phyloP scores from a whole-genome alignment of 2,113 vertebrate genomes.

The Brienomyrus longianalis region DNA sequence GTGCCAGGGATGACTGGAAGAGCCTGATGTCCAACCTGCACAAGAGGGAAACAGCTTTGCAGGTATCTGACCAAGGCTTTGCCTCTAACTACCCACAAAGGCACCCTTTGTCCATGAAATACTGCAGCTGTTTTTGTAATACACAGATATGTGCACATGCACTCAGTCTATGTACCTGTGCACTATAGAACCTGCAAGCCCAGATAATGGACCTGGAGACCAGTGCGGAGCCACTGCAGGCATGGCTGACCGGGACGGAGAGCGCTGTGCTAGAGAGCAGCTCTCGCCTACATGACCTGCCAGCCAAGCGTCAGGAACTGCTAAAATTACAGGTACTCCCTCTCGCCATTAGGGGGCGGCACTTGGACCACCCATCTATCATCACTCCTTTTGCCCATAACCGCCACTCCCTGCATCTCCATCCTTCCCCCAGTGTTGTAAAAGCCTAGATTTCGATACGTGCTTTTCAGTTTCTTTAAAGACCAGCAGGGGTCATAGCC shows the following conservation, averaged over 20 bases:
- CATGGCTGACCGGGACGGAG: conserved; percentile 81
- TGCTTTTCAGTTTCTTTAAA: not conserved
- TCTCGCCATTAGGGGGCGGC: not conserved
- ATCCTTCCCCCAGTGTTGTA: not conserved
- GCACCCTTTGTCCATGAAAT: not conserved
- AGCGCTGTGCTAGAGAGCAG: conserved; percentile 75
- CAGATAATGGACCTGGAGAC: conserved; percentile 93
- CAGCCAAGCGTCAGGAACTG: conserved; percentile 83
- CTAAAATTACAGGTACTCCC: conserved; percentile 83
- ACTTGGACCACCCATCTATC: too few relatives aligned
- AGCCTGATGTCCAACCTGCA: conserved; percentile 78
- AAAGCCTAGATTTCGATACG: not conserved
- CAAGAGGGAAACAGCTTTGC: conserved; percentile 74
- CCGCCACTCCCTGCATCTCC: not conserved
- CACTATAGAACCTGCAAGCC: conserved; percentile 72
- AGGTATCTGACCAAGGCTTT: conserved; percentile 58
- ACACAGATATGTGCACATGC: not conserved
- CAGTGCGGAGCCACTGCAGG: conserved; percentile 79
- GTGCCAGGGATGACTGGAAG: conserved; percentile 85
- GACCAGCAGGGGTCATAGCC: not conserved
- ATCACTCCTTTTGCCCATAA: not conserved
- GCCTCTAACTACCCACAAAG: not conserved
- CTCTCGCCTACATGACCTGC: conserved; percentile 77
- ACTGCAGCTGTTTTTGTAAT: not conserved
- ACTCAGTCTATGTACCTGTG: not conserved